Percentiles rank a stretch among this genome's conserved stretches.
Evolutionary conservation across 23 tunicate genomes (phyloP).

Genomic region (Trididemnum nubilum): DNA sequence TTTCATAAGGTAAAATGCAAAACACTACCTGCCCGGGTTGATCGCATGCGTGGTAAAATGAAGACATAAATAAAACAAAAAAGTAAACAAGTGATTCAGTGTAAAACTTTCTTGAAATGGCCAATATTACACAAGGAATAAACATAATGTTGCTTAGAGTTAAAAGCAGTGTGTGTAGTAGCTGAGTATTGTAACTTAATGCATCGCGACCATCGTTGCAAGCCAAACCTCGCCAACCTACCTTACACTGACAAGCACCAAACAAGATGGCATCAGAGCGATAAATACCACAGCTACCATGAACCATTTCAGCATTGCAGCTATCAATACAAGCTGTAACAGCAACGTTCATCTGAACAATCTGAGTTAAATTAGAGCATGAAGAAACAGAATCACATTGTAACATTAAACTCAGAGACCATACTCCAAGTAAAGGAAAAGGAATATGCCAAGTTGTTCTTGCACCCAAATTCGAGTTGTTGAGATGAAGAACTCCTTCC

Average conservation of each 20-base stretch:
- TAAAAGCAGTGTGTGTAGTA: slow-evolving; percentile 56
- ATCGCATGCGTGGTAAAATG: slow-evolving; percentile 98
- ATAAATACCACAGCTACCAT: slow-evolving; percentile 70
- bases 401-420: slow-evolving; percentile 46
- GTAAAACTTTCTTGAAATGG: slow-evolving; percentile 69
- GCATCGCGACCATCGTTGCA: slow-evolving; percentile 89
- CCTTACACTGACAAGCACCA: slow-evolving; percentile 75
- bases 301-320: slow-evolving; percentile 47
- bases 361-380: neutral
- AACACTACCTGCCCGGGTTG: slow-evolving; percentile 58
- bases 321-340: slow-evolving; percentile 56
- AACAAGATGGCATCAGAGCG: slow-evolving; percentile 69
- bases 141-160: slow-evolving; percentile 84
- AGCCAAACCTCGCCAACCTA: slow-evolving; percentile 82
- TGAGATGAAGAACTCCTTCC: slow-evolving; percentile 5
- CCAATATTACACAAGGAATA: slow-evolving; percentile 60
- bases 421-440: slow-evolving; percentile 62
- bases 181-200: slow-evolving; percentile 50
- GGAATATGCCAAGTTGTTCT: slow-evolving; percentile 56
- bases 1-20: slow-evolving; percentile 74
- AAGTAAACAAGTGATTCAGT: slow-evolving; percentile 86
- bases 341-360: slow-evolving; percentile 21
- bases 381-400: slow-evolving; percentile 13
- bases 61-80: slow-evolving; percentile 74
- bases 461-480: neutral